Conservation (phyloP, 2,888 invertebrate genomes). For the Epinotia ramella region DNA sequence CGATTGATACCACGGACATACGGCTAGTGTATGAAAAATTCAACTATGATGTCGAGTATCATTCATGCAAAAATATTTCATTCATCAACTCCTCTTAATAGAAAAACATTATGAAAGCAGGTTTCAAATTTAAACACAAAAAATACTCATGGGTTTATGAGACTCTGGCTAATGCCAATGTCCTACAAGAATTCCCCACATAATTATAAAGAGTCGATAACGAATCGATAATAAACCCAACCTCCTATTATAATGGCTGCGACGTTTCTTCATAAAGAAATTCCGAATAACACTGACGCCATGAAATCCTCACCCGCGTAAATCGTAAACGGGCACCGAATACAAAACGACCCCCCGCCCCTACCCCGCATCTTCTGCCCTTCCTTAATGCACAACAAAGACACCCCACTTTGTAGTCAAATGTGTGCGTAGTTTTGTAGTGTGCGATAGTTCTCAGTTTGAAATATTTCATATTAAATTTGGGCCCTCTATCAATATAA, state of each 20-base stretch:
- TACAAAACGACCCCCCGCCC: conserved; percentile 75
- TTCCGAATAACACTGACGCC: conserved; percentile 68
- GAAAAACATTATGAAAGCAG: no score
- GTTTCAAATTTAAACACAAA: no score
- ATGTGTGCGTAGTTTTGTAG: conserved; percentile 73
- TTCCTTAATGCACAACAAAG: conserved; percentile 85
- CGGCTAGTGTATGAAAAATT: no score
- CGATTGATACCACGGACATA: no score
- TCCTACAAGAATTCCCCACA: background rate
- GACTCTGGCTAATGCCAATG: background rate
- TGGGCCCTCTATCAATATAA: conserved; percentile 80
- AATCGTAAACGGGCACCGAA: conserved; percentile 82
- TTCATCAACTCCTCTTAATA: no score
- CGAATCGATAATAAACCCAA: background rate
- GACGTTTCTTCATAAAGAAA: conserved; percentile 49
- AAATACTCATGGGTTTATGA: no score
- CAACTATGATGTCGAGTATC: no score
- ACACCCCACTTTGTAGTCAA: conserved; percentile 75
- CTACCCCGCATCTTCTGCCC: conserved; percentile 50
- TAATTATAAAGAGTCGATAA: background rate
- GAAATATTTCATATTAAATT: conserved; percentile 84
- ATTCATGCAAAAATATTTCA: no score
- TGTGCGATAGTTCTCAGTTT: conserved; percentile 61
- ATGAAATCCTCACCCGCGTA: conserved; percentile 73
- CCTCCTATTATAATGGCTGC: conserved; percentile 15